Percentiles rank a stretch among this genome's conserved stretches.
Evolutionary conservation across 2,888 invertebrate species (phyloP).

Genomic region (Troides helena): DNA sequence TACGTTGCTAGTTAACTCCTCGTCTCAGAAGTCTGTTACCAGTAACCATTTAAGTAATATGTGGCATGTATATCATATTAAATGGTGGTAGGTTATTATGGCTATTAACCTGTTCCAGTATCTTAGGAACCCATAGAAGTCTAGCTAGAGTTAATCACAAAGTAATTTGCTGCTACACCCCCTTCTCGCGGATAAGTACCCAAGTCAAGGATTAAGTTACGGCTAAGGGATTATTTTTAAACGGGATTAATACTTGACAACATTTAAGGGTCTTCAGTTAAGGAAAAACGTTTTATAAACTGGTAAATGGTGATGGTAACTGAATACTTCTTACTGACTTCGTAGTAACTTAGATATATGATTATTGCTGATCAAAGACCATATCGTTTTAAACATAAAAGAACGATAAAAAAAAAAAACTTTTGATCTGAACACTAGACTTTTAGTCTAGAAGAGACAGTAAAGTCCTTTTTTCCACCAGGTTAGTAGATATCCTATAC

Average conservation of each 20-base stretch:
- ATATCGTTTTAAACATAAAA: background rate
- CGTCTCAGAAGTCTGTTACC: too few relatives aligned
- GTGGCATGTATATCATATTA: too few relatives aligned
- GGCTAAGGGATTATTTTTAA: constrained; percentile 14
- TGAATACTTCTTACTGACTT: too few relatives aligned
- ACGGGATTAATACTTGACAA: constrained; percentile 8
- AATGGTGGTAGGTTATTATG: too few relatives aligned
- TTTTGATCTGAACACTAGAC: background rate
- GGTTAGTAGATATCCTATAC: too few relatives aligned
- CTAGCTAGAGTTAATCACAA: constrained; percentile 10
- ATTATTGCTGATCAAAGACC: too few relatives aligned
- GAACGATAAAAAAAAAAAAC: background rate
- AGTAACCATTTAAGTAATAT: too few relatives aligned
- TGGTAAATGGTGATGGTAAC: too few relatives aligned
- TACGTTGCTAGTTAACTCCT: too few relatives aligned
- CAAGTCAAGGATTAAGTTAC: constrained; percentile 23
- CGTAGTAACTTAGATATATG: too few relatives aligned
- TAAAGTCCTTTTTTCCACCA: too few relatives aligned
- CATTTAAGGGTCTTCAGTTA: constrained; percentile 7
- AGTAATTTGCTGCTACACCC: constrained; percentile 22
- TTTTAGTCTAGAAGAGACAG: too few relatives aligned
- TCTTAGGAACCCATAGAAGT: constrained; percentile 17
- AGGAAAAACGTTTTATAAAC: background rate
- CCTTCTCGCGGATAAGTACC: constrained; percentile 9
- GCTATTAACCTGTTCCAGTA: background rate